Evolutionary conservation across 64 coral and sea anemone genomes (phyloP).

Genomic region (Stichodactyla helianthus): DNA sequence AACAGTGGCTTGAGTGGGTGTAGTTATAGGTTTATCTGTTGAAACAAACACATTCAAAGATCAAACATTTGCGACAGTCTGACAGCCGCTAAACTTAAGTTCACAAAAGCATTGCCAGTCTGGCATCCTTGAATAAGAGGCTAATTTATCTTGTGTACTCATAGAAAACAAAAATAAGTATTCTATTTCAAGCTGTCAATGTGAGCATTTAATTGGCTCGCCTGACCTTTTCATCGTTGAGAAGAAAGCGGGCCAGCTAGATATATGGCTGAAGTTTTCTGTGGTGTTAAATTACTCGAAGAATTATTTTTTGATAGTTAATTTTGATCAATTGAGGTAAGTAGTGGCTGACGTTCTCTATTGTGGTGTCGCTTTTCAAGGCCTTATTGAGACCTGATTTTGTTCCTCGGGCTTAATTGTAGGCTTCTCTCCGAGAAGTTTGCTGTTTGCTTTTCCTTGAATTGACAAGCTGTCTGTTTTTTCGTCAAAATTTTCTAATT

Average conservation of each 20-base stretch:
- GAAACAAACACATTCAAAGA: neutral
- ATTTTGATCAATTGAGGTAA: neutral
- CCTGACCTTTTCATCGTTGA: neutral
- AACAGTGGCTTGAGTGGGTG: conserved; percentile 6
- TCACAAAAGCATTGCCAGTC: neutral
- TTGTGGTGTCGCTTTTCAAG: no score
- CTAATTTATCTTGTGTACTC: neutral
- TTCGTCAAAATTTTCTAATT: no score
- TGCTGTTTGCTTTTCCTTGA: no score
- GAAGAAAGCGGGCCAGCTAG: neutral
- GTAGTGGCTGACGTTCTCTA: no score
- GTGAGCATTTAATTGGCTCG: neutral
- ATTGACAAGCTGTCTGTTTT: no score
- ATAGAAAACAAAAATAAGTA: neutral
- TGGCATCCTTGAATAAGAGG: neutral
- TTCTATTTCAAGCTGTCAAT: neutral
- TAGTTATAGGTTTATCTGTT: neutral
- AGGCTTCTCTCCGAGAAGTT: no score
- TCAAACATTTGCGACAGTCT: neutral
- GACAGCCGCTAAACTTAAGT: neutral
- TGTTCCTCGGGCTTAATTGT: no score
- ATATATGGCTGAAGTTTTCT: neutral
- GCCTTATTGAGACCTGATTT: no score
- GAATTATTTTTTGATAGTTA: neutral
- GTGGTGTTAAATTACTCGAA: neutral